Conservation (phyloP, 2,888 invertebrate genomes). For the Scotopteryx bipunctaria region DNA sequence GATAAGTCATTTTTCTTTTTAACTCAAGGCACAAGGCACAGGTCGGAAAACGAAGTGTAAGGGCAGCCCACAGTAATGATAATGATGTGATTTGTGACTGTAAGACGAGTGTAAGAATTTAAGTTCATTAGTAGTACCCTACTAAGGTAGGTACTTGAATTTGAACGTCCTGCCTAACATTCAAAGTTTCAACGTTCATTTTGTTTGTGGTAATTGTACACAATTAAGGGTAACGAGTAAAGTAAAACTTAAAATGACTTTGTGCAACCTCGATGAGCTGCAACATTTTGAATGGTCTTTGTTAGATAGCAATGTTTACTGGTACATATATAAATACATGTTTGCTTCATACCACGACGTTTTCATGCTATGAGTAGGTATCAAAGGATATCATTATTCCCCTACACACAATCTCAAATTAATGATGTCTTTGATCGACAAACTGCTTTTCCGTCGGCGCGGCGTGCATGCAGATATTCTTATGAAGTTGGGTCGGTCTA, state of each 20-base stretch:
- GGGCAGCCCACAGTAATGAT: too few species aligned
- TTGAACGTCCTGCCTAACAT: constrained; percentile 1
- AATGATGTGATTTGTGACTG: background rate
- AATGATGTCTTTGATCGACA: constrained; percentile 15
- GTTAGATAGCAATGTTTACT: constrained; percentile 15
- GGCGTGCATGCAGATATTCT: constrained; percentile 4
- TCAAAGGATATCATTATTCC: constrained; percentile 33
- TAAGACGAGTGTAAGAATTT: too few species aligned
- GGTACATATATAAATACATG: constrained; percentile 5
- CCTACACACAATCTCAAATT: constrained; percentile 37
- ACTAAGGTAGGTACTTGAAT: constrained; percentile 5
- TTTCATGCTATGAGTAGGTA: constrained; percentile 9
- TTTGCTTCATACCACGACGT: background rate
- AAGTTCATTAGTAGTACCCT: constrained; percentile 7
- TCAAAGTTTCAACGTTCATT: constrained; percentile 6
- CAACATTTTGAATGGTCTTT: constrained; percentile 10
- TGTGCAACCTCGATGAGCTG: constrained; percentile 20
- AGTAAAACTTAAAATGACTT: constrained; percentile 24
- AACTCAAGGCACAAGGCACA: too few species aligned
- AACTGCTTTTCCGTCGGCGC: constrained; percentile 7
- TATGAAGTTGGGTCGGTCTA: constrained; percentile 9
- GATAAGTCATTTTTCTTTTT: too few species aligned
- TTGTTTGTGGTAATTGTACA: constrained; percentile 2
- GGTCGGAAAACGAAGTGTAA: too few species aligned
- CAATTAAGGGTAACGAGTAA: constrained; percentile 24